A percentile compares a stretch with the other conserved stretches of the same genome.
Conservation (phyloP, 1,140 invertebrate genomes). For the Lucilia cuprina region DNA sequence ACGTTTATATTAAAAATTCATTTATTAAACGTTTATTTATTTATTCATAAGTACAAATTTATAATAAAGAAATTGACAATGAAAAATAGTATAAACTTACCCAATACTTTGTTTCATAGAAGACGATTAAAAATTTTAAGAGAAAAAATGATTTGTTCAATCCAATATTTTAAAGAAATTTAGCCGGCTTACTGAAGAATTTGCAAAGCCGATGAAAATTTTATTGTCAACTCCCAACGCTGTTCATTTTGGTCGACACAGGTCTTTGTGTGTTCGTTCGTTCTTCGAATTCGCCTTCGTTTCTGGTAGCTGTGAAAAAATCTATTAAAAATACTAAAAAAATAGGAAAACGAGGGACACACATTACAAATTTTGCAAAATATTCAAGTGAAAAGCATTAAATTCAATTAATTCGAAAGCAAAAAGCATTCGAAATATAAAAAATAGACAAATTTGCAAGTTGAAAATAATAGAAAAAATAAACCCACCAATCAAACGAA, state of each 20-base stretch:
- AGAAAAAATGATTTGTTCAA: too few species aligned
- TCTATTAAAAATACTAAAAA: constrained; percentile 37
- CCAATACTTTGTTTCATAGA: too few species aligned
- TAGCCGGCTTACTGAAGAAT: too few species aligned
- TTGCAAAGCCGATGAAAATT: too few species aligned
- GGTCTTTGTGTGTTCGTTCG: constrained; percentile 38
- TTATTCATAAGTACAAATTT: too few species aligned
- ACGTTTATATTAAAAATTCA: too few species aligned
- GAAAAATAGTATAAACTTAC: too few species aligned
- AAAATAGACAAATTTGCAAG: constrained; percentile 9
- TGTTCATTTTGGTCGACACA: not conserved
- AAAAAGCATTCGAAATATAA: not conserved
- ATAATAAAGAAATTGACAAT: too few species aligned
- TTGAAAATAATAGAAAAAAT: not conserved
- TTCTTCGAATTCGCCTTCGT: constrained; percentile 35
- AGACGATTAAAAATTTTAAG: too few species aligned
- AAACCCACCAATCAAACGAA: constrained; percentile 33
- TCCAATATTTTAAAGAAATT: too few species aligned
- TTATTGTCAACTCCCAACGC: too few species aligned
- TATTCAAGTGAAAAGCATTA: constrained; percentile 27
- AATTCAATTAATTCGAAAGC: constrained; percentile 1
- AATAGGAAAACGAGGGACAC: constrained; percentile 34
- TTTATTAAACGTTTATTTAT: too few species aligned
- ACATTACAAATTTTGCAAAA: constrained; percentile 33
- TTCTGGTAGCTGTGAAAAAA: constrained; percentile 39